Percentiles rank a stretch among this genome's conserved stretches.
These are phyloP conservation scores for Unio delphinus DNA, from an alignment of 2,888 invertebrate genomes.

Conservation along the genomic window DNA sequence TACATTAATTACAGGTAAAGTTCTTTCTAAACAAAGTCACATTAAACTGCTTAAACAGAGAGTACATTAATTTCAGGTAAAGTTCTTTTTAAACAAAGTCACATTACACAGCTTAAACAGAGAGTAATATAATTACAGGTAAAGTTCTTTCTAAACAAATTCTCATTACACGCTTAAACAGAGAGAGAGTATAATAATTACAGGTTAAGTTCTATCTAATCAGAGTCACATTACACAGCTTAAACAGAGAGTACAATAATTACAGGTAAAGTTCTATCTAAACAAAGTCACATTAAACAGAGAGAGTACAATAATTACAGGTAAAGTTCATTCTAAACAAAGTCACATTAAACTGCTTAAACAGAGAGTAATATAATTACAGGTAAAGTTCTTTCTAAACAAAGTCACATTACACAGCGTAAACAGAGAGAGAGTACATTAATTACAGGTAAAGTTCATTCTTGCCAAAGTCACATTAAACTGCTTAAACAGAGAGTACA, in stretches of 20 bases:
- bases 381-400: conserved; percentile 86
- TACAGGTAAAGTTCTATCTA: conserved; percentile 13
- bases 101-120: conserved; percentile 68
- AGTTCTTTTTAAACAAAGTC: too few relatives aligned
- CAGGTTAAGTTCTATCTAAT: conserved; percentile 84
- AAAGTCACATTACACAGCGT: conserved; percentile 94
- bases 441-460: background rate
- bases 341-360: too few relatives aligned
- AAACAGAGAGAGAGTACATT: conserved; percentile 80
- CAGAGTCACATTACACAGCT: conserved; percentile 96
- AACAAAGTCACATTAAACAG: background rate
- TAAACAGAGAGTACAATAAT: conserved; percentile 91
- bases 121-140: conserved; percentile 78
- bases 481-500: conserved; percentile 96
- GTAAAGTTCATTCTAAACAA: background rate
- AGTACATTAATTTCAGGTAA: too few relatives aligned
- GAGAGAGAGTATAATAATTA: background rate
- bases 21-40: too few relatives aligned
- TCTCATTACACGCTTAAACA: too few relatives aligned
- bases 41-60: too few relatives aligned
- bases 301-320: conserved; percentile 5
- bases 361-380: background rate
- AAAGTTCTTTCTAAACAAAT: too few relatives aligned
- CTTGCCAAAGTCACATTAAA: conserved; percentile 82
- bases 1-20: conserved; percentile 1